A percentile compares a stretch with the other conserved stretches of the same genome.
Conservation (phyloP, 2,113 vertebrate species). For the Limnothrissa miodon region DNA sequence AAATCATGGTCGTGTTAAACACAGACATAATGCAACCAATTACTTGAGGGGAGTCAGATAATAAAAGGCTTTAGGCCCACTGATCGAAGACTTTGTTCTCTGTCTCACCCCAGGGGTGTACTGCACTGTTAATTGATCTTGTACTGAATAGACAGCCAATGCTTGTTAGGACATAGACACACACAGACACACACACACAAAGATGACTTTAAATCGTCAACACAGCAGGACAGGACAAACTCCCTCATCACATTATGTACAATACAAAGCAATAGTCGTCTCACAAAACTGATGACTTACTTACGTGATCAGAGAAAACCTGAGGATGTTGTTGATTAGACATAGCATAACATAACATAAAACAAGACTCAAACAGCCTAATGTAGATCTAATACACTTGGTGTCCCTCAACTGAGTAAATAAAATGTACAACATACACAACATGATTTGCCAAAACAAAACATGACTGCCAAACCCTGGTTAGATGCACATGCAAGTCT, state of each 20-base stretch:
- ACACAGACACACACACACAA: not conserved
- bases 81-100: not conserved
- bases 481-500: too few relatives aligned
- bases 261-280: too few relatives aligned
- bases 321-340: too few relatives aligned
- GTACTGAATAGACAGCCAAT: not conserved
- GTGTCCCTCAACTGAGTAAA: too few relatives aligned
- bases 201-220: not conserved
- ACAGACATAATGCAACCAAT: not conserved
- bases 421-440: too few relatives aligned
- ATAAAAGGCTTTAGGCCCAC: not conserved
- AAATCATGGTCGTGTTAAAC: not conserved
- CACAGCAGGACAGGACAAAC: not conserved
- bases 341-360: too few relatives aligned
- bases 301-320: too few relatives aligned
- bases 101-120: not conserved
- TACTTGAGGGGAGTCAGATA: not conserved
- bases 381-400: too few relatives aligned
- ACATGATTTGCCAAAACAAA: too few relatives aligned
- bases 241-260: not conserved
- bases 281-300: too few relatives aligned
- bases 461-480: too few relatives aligned
- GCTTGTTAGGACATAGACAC: not conserved
- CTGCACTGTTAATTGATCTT: not conserved
- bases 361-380: too few relatives aligned